A percentile compares a stretch with the other conserved stretches of the same genome.
Conservation (phyloP, 2,888 invertebrate species). For the Frankliniella intonsa region DNA sequence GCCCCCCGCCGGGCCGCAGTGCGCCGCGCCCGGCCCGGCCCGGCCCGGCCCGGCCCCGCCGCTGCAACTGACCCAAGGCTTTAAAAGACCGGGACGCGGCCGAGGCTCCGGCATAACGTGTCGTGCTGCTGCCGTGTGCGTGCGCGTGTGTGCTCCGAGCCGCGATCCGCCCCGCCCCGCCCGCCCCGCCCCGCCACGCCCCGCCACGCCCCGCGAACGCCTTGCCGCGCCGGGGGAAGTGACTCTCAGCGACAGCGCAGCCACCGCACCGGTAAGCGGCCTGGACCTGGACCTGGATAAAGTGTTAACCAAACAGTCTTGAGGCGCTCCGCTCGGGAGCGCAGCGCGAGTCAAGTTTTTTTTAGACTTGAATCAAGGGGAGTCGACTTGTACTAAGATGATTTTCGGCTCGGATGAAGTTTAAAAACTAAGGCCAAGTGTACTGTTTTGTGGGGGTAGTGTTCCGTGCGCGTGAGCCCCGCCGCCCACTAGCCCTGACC, state of each 20-base stretch:
- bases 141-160: neutral
- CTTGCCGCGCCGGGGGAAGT: neutral
- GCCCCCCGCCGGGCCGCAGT: neutral
- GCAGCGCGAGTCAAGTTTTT: neutral
- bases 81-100: constrained; percentile 16
- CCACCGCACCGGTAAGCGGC: neutral
- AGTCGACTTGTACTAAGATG: neutral
- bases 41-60: neutral
- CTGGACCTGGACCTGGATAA: neutral
- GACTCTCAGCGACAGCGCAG: neutral
- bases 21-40: neutral
- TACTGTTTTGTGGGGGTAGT: no score
- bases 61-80: constrained; percentile 8
- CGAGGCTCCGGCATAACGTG: constrained; percentile 15
- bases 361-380: neutral
- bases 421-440: no score
- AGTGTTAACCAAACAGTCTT: neutral
- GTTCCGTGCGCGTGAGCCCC: no score
- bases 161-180: neutral
- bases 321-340: neutral
- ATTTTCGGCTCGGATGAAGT: no score
- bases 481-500: no score
- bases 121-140: neutral
- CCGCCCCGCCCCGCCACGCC: neutral
- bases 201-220: neutral